Evolutionary conservation across 2,113 vertebrate species (phyloP).

Genomic region (Engystomops pustulosus): DNA sequence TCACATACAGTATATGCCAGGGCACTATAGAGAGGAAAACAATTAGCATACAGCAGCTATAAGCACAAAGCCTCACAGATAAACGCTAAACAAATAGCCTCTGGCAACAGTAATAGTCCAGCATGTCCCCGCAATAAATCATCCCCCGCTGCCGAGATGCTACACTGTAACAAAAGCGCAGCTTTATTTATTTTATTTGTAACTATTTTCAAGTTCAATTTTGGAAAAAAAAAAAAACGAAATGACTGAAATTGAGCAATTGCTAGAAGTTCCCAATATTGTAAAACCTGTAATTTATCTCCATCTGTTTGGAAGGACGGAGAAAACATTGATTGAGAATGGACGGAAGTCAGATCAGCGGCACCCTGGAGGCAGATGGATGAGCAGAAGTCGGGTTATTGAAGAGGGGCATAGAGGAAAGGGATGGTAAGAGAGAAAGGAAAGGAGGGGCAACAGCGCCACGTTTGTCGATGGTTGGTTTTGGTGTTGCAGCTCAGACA

Average conservation of each 20-base stretch:
- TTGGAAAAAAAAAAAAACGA: neutral
- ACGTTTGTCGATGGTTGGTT: neutral
- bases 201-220: neutral
- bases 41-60: constrained; percentile 8
- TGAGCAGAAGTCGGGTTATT: too few species aligned
- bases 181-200: neutral
- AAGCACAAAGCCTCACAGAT: constrained; percentile 8
- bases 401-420: too few species aligned
- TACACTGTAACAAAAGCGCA: neutral
- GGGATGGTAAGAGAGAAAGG: neutral
- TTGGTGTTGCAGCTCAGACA: neutral
- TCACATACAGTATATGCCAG: neutral
- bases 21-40: neutral
- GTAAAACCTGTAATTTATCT: neutral
- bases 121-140: constrained; percentile 26
- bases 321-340: neutral
- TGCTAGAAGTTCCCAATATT: neutral
- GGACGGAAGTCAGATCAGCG: too few species aligned
- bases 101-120: neutral
- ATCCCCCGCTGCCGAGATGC: neutral
- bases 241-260: neutral
- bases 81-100: constrained; percentile 36
- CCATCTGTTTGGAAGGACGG: neutral
- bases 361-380: too few species aligned
- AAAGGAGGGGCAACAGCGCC: neutral